A percentile compares a stretch with the other conserved stretches of the same genome.
Conservation (phyloP, 2,888 invertebrate species). For the Digitonthophagus gazella region DNA sequence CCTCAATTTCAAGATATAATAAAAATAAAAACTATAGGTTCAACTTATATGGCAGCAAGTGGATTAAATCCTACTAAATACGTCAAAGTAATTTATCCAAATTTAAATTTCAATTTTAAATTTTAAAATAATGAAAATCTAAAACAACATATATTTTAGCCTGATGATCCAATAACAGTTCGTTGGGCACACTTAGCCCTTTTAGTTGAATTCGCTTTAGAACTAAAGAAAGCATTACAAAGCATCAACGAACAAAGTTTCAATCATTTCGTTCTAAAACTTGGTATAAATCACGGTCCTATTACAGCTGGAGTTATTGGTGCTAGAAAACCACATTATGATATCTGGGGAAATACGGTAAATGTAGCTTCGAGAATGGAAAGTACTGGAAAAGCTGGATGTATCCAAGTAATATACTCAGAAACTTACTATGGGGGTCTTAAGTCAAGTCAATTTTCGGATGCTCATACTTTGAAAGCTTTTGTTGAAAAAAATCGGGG, state of each 20-base stretch:
- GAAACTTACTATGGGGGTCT: too few relatives aligned
- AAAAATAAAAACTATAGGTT: conserved; percentile 92
- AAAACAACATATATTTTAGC: conserved; percentile 49
- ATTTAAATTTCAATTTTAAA: too few relatives aligned
- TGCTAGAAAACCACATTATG: conserved; percentile 92
- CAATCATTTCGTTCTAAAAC: conserved; percentile 89
- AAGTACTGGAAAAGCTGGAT: conserved; percentile 93
- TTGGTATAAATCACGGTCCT: conserved; percentile 95
- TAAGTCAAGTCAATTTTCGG: too few relatives aligned
- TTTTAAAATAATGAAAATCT: neutral
- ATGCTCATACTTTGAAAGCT: too few relatives aligned
- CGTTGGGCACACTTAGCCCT: conserved; percentile 83
- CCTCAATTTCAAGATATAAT: conserved; percentile 86
- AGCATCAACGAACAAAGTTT: conserved; percentile 93
- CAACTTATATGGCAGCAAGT: conserved; percentile 95
- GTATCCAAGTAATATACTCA: conserved; percentile 90
- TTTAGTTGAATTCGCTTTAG: conserved; percentile 87
- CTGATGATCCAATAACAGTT: conserved; percentile 68
- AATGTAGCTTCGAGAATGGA: conserved; percentile 98
- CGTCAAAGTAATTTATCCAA: conserved; percentile 57
- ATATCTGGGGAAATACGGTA: conserved; percentile 96
- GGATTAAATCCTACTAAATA: conserved; percentile 76
- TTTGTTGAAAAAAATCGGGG: too few relatives aligned
- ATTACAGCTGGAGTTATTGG: conserved; percentile 96
- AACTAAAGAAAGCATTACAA: conserved; percentile 85